These are phyloP conservation scores for Patagioenas fasciata DNA, from an alignment of 2,113 vertebrate species.

Conservation along the genomic window DNA sequence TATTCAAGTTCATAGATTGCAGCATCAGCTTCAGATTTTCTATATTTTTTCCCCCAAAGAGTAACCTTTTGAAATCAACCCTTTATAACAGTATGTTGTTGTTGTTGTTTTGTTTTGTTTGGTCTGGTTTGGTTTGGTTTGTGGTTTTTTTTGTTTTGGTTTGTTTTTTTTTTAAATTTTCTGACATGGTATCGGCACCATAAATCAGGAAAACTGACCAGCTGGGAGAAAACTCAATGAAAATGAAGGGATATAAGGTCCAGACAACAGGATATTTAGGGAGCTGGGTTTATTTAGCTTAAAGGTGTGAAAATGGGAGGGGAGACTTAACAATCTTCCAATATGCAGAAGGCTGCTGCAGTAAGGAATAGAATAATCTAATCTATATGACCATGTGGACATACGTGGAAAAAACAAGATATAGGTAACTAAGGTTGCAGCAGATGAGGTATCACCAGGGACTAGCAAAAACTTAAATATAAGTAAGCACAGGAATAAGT, in stretches of 20 bases:
- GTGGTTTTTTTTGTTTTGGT: neutral
- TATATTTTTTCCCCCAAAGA: neutral
- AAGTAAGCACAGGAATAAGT: neutral
- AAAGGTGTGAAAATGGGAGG: neutral
- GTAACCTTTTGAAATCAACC: neutral
- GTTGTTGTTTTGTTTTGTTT: neutral
- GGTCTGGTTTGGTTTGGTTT: too few relatives aligned
- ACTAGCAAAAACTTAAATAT: neutral
- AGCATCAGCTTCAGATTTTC: neutral
- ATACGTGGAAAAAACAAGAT: neutral
- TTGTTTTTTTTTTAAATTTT: neutral
- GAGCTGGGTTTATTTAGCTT: neutral
- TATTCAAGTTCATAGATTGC: neutral
- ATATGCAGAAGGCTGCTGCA: neutral
- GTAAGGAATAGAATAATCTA: neutral
- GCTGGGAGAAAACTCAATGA: neutral
- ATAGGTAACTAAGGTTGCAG: neutral
- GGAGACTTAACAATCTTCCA: neutral
- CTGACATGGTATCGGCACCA: neutral
- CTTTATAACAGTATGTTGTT: neutral
- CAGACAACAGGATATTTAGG: neutral
- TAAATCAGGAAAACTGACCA: neutral
- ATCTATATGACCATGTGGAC: neutral
- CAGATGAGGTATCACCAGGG: neutral
- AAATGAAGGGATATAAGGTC: neutral